Conservation (phyloP, 1,140 invertebrate genomes). For the Cyphomyrmex costatus region DNA sequence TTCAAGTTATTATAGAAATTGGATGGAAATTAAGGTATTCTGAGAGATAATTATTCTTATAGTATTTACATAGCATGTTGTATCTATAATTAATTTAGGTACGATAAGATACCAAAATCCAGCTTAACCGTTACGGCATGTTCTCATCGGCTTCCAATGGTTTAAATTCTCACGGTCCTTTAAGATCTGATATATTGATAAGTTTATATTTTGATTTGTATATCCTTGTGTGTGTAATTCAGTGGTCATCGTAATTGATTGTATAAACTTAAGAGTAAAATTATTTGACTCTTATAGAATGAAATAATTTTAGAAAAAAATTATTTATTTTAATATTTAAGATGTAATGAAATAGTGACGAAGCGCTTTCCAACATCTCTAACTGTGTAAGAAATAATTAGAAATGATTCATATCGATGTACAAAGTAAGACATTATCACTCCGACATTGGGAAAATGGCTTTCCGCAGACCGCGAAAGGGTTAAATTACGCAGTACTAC, state of each 20-base stretch:
- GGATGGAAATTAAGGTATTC: background rate
- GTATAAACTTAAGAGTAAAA: background rate
- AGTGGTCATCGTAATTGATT: background rate
- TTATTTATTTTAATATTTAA: background rate
- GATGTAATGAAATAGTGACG: background rate
- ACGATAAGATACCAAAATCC: too few relatives aligned
- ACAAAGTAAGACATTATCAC: background rate
- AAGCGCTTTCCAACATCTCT: background rate
- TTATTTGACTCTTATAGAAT: background rate
- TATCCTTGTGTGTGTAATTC: background rate
- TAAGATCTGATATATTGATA: too few relatives aligned
- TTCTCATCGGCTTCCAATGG: too few relatives aligned
- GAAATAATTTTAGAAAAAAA: background rate
- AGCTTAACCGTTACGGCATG: too few relatives aligned
- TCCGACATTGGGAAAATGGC: slow-evolving; percentile 28
- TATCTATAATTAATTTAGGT: background rate
- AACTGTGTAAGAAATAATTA: slow-evolving; percentile 3
- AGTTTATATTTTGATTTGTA: background rate
- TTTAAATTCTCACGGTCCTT: too few relatives aligned
- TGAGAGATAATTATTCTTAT: background rate
- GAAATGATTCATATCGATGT: background rate
- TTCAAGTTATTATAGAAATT: background rate
- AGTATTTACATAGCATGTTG: background rate
- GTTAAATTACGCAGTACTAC: slow-evolving; percentile 39
- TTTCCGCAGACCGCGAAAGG: slow-evolving; percentile 19